Conservation (phyloP, 2,888 invertebrate species). For the Alentia gelatinosa region DNA sequence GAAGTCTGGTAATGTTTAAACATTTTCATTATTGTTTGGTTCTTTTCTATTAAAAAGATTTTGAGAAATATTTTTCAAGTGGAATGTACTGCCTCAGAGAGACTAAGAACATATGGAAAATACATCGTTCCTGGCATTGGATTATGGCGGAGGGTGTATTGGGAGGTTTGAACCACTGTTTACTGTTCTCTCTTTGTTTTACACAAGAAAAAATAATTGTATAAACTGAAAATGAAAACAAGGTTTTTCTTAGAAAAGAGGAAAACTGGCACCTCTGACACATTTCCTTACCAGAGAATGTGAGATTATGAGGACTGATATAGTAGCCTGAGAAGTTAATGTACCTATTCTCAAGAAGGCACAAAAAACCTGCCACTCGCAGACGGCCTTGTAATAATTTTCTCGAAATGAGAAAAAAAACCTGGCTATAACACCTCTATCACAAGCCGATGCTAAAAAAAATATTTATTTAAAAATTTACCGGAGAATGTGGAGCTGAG, state of each 20-base stretch:
- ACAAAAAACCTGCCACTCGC: not conserved
- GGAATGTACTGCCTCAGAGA: not conserved
- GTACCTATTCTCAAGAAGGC: not conserved
- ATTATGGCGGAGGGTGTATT: not conserved
- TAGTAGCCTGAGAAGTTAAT: not conserved
- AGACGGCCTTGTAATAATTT: not conserved
- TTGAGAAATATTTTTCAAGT: not conserved
- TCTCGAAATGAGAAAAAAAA: not conserved
- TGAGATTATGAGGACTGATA: too few relatives aligned
- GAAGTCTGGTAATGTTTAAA: too few relatives aligned
- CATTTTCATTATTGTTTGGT: too few relatives aligned
- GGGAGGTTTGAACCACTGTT: not conserved
- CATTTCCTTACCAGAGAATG: too few relatives aligned
- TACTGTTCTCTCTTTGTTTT: too few relatives aligned
- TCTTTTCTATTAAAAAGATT: too few relatives aligned
- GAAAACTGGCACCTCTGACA: too few relatives aligned
- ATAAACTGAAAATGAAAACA: too few relatives aligned
- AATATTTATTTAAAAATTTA: not conserved
- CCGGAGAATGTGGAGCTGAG: slow-evolving; percentile 70
- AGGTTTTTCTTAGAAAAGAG: too few relatives aligned
- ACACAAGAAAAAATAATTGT: too few relatives aligned
- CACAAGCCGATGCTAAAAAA: too few relatives aligned
- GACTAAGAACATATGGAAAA: not conserved
- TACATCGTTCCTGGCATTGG: not conserved
- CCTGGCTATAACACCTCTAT: too few relatives aligned